Conservation (phyloP, 2,888 invertebrate genomes). For the Lithosia quadra region DNA sequence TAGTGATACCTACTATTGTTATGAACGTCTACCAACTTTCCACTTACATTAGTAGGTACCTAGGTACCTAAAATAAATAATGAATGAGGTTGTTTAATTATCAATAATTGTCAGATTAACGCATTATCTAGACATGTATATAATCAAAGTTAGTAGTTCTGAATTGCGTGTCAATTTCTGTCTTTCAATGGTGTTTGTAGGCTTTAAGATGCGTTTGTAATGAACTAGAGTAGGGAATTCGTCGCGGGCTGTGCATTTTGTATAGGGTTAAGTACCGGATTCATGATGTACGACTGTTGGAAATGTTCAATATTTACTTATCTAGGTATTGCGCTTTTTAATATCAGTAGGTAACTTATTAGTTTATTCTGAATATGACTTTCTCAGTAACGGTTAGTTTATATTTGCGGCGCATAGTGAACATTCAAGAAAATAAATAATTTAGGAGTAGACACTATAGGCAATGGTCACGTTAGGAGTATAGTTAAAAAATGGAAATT, state of each 20-base stretch:
- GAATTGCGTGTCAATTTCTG: constrained; percentile 74
- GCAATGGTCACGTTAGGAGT: neutral
- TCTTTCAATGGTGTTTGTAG: constrained; percentile 68
- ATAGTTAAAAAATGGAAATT: neutral
- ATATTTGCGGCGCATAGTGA: neutral
- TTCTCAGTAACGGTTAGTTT: neutral
- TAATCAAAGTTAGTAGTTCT: constrained; percentile 56
- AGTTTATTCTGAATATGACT: too few relatives aligned
- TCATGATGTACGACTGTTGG: constrained; percentile 56
- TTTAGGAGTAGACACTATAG: neutral
- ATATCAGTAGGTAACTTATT: neutral
- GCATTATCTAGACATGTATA: constrained; percentile 6
- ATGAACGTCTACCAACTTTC: neutral
- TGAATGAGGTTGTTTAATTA: too few relatives aligned
- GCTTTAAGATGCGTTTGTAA: constrained; percentile 66
- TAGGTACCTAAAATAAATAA: neutral
- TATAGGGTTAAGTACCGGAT: constrained; percentile 75
- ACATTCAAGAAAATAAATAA: neutral
- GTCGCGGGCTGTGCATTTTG: constrained; percentile 81
- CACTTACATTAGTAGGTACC: too few relatives aligned
- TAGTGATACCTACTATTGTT: neutral
- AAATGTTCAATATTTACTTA: constrained; percentile 47
- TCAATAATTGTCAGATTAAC: neutral
- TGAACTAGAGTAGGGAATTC: constrained; percentile 74
- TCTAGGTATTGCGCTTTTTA: constrained; percentile 1